These are phyloP conservation scores for Caenorhabditis briggsae DNA, from an alignment of 1,140 invertebrate genomes.

Conservation along the genomic window DNA sequence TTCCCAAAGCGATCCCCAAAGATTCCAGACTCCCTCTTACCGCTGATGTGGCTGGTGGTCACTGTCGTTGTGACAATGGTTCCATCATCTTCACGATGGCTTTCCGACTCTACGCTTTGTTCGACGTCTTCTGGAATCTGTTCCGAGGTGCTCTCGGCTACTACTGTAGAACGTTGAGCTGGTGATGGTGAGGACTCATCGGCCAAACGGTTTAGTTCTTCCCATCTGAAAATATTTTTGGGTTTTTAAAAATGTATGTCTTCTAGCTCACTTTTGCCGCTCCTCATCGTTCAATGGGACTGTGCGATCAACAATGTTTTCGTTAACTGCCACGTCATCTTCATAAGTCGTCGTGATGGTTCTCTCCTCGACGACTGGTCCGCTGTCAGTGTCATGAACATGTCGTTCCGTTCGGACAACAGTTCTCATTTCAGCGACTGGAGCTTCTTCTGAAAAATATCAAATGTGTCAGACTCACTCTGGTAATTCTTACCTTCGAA, in stretches of 20 bases:
- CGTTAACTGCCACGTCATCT: conserved; percentile 70
- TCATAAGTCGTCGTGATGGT: conserved; percentile 71
- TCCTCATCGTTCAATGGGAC: conserved; percentile 74
- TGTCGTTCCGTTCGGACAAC: conserved; percentile 67
- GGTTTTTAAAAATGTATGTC: background rate
- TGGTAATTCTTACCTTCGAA: conserved; percentile 16
- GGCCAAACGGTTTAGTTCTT: conserved; percentile 58
- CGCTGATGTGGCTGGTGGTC: conserved; percentile 59
- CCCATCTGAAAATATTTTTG: conserved; percentile 51
- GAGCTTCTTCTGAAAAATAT: conserved; percentile 58
- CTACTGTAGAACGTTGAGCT: conserved; percentile 6
- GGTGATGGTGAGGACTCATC: conserved; percentile 51
- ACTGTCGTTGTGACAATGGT: conserved; percentile 66
- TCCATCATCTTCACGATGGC: conserved; percentile 67
- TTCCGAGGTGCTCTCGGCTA: conserved; percentile 27
- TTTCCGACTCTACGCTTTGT: conserved; percentile 62
- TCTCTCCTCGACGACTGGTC: conserved; percentile 76
- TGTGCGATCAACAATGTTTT: conserved; percentile 69
- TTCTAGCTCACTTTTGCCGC: conserved; percentile 66
- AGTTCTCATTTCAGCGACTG: conserved; percentile 61
- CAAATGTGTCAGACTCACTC: background rate
- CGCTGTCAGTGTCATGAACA: conserved; percentile 67
- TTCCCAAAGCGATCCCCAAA: background rate
- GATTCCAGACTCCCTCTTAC: background rate
- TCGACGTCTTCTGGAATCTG: conserved; percentile 63